Conservation (phyloP, 2,797 vertebrate genomes). For the Fringilla coelebs region DNA sequence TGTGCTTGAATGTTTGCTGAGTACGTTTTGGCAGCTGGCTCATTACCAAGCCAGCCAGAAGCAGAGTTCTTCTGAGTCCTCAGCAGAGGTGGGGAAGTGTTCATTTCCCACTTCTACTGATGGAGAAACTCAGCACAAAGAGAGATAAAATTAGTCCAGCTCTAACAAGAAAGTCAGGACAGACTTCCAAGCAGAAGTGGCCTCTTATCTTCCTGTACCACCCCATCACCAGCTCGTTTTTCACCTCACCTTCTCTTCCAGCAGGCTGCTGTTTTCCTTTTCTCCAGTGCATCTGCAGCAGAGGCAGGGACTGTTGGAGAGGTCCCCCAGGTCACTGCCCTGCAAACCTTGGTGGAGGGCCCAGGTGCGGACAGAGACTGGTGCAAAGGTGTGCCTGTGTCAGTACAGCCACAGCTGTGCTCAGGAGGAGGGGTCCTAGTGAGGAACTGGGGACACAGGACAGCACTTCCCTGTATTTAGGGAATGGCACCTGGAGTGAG, state of each 20-base stretch:
- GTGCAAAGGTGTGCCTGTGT: not conserved
- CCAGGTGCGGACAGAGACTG: not conserved
- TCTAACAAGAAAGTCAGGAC: not conserved
- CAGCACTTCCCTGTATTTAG: not conserved
- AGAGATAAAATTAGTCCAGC: not conserved
- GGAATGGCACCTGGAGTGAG: not conserved
- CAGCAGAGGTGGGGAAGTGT: not conserved
- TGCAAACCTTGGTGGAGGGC: not conserved
- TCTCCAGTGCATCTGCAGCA: not conserved
- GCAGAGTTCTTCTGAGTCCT: not conserved
- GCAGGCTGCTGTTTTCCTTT: not conserved
- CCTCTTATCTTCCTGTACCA: not conserved
- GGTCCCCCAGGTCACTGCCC: not conserved
- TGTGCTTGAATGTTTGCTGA: not conserved
- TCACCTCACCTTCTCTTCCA: not conserved
- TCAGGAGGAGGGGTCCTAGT: not conserved
- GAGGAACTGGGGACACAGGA: not conserved
- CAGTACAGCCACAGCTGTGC: not conserved
- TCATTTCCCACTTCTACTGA: not conserved
- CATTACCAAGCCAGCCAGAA: not conserved
- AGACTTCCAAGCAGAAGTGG: not conserved
- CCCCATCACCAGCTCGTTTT: not conserved
- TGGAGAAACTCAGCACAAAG: not conserved
- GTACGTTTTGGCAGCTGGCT: not conserved
- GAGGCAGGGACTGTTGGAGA: not conserved